These are phyloP conservation scores for Polypedilum pembai DNA, from an alignment of 1,140 invertebrate species.

Conservation along the genomic window DNA sequence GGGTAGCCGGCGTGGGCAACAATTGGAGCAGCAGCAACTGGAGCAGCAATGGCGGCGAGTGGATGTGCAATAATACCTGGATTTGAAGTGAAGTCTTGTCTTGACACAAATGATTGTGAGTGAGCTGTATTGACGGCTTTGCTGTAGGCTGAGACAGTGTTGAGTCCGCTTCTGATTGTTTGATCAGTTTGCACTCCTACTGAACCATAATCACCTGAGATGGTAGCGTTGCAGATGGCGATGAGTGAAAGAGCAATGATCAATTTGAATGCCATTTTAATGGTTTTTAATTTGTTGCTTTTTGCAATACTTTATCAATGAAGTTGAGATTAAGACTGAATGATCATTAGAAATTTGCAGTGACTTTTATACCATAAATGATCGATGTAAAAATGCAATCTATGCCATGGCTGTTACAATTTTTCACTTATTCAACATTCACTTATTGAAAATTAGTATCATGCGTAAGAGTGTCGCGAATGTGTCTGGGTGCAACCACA, in stretches of 20 bases:
- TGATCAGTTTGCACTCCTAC: conserved; percentile 42
- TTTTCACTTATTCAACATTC: neutral
- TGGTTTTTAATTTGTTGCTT: conserved; percentile 29
- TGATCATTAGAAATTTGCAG: neutral
- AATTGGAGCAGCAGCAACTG: conserved; percentile 32
- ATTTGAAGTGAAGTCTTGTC: neutral
- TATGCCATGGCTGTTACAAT: conserved; percentile 12
- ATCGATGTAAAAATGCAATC: conserved; percentile 8
- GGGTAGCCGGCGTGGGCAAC: conserved; percentile 30
- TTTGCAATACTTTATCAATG: conserved; percentile 26
- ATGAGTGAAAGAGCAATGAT: conserved; percentile 38
- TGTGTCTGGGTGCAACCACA: neutral
- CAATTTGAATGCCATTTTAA: conserved; percentile 40
- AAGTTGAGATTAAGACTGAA: neutral
- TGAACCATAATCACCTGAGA: conserved; percentile 38
- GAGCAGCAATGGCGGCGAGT: conserved; percentile 31
- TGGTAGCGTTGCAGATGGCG: conserved; percentile 38
- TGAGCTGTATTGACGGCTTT: conserved; percentile 43
- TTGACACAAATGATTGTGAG: conserved; percentile 33
- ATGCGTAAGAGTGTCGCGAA: neutral
- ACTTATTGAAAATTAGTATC: conserved; percentile 2
- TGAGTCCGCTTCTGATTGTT: conserved; percentile 43
- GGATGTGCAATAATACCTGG: conserved; percentile 6
- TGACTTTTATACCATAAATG: conserved; percentile 20
- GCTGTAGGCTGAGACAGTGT: conserved; percentile 40